Evolutionary conservation across 1,140 invertebrate genomes (phyloP).

Genomic region (Caerostris extrusa): DNA sequence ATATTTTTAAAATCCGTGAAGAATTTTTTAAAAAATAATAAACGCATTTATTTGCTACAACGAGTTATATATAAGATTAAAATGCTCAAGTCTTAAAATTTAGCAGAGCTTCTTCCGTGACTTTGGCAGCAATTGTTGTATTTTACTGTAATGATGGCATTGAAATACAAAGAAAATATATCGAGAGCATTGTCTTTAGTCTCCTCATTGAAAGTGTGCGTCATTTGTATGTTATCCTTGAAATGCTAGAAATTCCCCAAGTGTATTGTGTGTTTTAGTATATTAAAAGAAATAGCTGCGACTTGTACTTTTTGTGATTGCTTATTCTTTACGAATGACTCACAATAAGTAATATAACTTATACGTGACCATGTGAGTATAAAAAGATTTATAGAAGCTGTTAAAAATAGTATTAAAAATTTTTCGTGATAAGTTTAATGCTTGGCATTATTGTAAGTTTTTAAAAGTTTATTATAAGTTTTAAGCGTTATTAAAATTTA

Average conservation of each 20-base stretch:
- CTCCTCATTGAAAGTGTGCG: background rate
- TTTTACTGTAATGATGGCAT: background rate
- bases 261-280: background rate
- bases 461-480: no score
- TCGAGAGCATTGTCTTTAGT: constrained; percentile 4
- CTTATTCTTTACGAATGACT: background rate
- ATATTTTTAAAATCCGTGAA: no score
- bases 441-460: no score
- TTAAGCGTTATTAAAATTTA: no score
- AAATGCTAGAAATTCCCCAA: background rate
- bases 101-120: no score
- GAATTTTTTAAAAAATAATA: no score
- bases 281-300: background rate
- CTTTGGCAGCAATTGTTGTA: background rate
- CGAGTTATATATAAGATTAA: no score
- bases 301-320: background rate
- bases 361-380: background rate
- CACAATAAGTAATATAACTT: background rate
- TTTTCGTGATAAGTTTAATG: background rate
- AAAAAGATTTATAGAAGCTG: background rate
- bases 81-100: no score
- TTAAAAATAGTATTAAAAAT: background rate
- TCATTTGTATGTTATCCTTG: background rate
- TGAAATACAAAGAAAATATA: background rate
- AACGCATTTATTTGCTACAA: no score